Evolutionary conservation across 2,113 vertebrate genomes (phyloP).

Genomic region (Bubo bubo): DNA sequence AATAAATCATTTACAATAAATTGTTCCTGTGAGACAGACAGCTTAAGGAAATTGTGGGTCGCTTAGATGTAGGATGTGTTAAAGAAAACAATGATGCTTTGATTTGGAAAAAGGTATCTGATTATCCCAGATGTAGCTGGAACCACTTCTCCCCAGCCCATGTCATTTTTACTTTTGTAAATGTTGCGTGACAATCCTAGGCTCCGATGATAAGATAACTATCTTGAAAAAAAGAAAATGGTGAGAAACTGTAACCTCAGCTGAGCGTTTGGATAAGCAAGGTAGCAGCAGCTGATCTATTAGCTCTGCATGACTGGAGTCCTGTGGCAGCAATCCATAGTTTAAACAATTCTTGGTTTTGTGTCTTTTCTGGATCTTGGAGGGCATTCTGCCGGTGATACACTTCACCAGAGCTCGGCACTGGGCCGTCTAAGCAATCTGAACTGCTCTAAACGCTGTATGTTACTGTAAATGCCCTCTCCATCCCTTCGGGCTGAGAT

Average conservation of each 20-base stretch:
- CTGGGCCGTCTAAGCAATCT: neutral
- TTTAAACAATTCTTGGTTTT: neutral
- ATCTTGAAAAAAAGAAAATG: neutral
- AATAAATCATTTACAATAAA: neutral
- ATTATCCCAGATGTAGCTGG: constrained; percentile 45
- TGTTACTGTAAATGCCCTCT: constrained; percentile 6
- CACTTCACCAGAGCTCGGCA: neutral
- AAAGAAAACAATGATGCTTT: constrained; percentile 57
- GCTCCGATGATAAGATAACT: constrained; percentile 9
- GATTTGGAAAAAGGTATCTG: constrained; percentile 24
- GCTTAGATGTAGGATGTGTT: neutral
- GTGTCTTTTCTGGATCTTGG: neutral
- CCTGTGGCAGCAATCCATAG: constrained; percentile 35
- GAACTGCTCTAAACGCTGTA: neutral
- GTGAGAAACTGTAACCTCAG: constrained; percentile 63
- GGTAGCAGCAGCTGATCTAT: constrained; percentile 61
- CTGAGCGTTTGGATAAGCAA: neutral
- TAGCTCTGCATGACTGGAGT: constrained; percentile 69
- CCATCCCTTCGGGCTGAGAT: neutral
- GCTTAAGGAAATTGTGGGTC: neutral
- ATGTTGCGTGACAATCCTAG: constrained; percentile 74
- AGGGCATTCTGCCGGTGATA: neutral
- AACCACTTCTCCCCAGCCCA: constrained; percentile 38
- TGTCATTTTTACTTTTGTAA: constrained; percentile 50
- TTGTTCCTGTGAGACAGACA: neutral